A percentile compares a stretch with the other conserved stretches of the same genome.
Evolutionary conservation across 1,140 invertebrate species (phyloP).

Genomic region (Pseudomyrmex pallidus): DNA sequence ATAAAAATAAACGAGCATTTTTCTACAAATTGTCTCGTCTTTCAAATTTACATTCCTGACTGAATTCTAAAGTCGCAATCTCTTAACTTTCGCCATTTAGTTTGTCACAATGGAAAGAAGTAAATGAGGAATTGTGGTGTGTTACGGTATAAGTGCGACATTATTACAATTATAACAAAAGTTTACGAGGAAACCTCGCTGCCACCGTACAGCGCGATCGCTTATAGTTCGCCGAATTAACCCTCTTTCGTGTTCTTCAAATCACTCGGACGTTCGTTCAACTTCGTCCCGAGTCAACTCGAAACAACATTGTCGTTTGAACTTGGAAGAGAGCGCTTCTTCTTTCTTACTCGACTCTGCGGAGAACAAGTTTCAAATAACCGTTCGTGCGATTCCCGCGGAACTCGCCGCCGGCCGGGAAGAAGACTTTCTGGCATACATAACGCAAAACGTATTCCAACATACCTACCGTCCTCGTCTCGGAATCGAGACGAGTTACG

Average conservation of each 20-base stretch:
- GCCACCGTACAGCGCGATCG: neutral
- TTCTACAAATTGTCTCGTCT: too few relatives aligned
- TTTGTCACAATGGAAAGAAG: neutral
- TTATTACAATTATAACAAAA: slow-evolving; percentile 27
- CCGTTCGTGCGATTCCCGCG: neutral
- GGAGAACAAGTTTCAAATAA: slow-evolving; percentile 21
- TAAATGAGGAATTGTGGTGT: neutral
- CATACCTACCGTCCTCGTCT: neutral
- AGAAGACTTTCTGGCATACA: neutral
- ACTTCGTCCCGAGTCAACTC: slow-evolving; percentile 18
- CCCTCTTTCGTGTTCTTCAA: slow-evolving; percentile 24
- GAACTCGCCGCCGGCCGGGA: neutral
- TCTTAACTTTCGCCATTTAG: neutral
- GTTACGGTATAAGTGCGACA: neutral
- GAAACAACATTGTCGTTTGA: slow-evolving; percentile 23
- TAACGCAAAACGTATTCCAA: slow-evolving; percentile 28
- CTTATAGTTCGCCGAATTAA: slow-evolving; percentile 25
- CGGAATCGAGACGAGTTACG: slow-evolving; percentile 1
- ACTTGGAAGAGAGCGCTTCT: neutral
- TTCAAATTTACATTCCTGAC: too few relatives aligned
- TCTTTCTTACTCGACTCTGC: neutral
- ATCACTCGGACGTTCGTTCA: slow-evolving; percentile 6
- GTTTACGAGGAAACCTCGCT: slow-evolving; percentile 5
- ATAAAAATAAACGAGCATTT: too few relatives aligned
- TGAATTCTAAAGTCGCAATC: too few relatives aligned